Evolutionary conservation across 2,113 vertebrate species (phyloP), one percentile per base, ranked within the genome.

Genomic region (Gallinago undulata): DNA sequence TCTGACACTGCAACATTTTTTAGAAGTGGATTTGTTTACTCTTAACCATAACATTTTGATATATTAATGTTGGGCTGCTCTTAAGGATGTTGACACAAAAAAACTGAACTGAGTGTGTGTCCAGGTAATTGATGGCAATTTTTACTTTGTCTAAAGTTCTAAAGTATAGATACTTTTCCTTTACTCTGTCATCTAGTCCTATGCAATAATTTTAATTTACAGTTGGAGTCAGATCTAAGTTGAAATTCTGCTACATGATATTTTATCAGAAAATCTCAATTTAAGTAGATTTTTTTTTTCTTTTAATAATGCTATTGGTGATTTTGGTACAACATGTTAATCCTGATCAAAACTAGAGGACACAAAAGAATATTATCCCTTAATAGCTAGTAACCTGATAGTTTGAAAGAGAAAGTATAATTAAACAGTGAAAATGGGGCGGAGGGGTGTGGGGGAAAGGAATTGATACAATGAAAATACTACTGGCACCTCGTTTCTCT

Each of bases 401-500:
- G 13, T 35, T 75, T 41, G 33, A 72, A 85, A 85, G 11, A 27
- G 19, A 73, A 74, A 78, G 9, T 57, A 35, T 19, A 50, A 62
- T 31, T 53, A 53, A 83, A 39, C 21, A 18, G 4, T 12, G 5
- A 50, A 86, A 63, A 50, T 14, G 16, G 5, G 11, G 13, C 10
- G 17, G 28, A 9, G 53, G 9, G 28, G 28, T 25, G 50, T 27
- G 13, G 2, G 5, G 4, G 4, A 21, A 60, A 31, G 19, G 12
- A 68, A 25, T 17, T 19, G 7, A 31, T 85, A 27, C 1, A 21
- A 15, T 48, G 35, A 33, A 85, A 83, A 67, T 39, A 45, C 33
- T 60, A 10, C 4, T 62, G 37, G 13, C 8, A 8, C 2, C 1
- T 57, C 1, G 0, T 47, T 88, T 67, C 10, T 66, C 30, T 47